Base-by-base conservation (phyloP, 1,140 invertebrate genomes). In the Drosophila nasuta region DNA sequence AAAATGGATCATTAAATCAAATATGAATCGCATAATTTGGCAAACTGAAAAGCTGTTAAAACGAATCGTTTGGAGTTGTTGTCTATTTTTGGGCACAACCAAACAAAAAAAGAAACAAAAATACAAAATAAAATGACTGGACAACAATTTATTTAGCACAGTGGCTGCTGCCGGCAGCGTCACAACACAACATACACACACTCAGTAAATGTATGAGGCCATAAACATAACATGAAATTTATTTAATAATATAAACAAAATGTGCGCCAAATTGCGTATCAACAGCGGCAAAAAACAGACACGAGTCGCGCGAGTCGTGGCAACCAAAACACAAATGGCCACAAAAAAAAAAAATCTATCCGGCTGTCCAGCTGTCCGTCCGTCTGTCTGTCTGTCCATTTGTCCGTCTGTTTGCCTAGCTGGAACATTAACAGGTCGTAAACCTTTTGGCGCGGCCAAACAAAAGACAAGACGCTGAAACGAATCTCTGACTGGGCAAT, bases 351-450 rank as follows among this genome's bases (percentile, higher is more conserved):
- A 81, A 60, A 62, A 63, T 74, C 20, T 25, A 25, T 25, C 20
- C 20, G 20, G 20, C 20, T 25, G 46, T 41, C 59, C 56, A 77
- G 48, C 25, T 69, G 49, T 52, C 52, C 54, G 69, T 74, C 71
- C 83, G 77, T 38, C 13, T 20, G 52, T 20, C 20, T 3, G 20
- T 38, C 13, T 20, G 33, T 38, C 46, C 15, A 5, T 48, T 4
- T 28, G 33, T 41, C 30, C 41, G 70, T 62, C 77, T 89, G 81
- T 88, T 89, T 89, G 85, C 70, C 77, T 85, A 89, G 85, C 70
- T 52, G 89, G 85, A 75, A 89, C 85, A 89, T 89, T 89, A 89
- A 90, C 85, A 89, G 85, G 86, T 89, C 85, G 85, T 89, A 89
- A 89, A 89, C 85, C 85, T 89, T 89, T 89, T 89, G 81, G 81